Evolutionary conservation across 92 coral and sea anemone genomes (phyloP), one percentile per base, ranked within the genome.

Genomic region (Meandrina meandrites): DNA sequence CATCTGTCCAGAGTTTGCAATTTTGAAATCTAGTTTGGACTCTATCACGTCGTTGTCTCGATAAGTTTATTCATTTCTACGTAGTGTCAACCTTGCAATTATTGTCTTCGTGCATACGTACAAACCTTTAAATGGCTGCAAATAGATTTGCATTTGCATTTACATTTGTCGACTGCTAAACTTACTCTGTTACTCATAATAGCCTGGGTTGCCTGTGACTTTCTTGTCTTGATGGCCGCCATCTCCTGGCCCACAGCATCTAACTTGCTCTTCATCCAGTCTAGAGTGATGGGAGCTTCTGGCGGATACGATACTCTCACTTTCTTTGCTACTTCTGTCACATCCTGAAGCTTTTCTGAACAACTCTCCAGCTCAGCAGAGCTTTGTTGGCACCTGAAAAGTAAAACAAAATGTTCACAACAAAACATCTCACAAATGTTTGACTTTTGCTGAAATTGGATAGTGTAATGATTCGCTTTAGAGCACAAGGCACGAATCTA

Each of bases 201-300:
- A 36, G 92, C 84, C 64, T 90, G 87, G 45, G 89, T 84, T 4
- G 95, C 93, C 78, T 95, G 99, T 64, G 89, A 81, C 68, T 97
- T 97, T 80, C 92, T 93, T 22, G 96, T 89, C 85, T 94, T 91
- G 84, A 93, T 92, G 19, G 99, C 89, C 1, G 93, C 92, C 79
- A 97, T 86, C 81, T 95, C 94, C 82, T 91, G 93, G 19, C 90
- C 92, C 62, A 97, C 98, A 77, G 94, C 68, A 17, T 91, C 95
- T 78, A 95, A 84, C 75, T 89, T 95, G 64, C 75, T 68, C 86
- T 95, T 90, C 99, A 97, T 97, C 99, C 99, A 97, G 79, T 94
- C 98, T 48, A 91, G 92, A 31, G 99, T 97, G 45, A 97, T 90
- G 30, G 98, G 96, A 32, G 94, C 91, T 47, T 92, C 95, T 14